A percentile compares a stretch with the other conserved stretches of the same genome.
These are phyloP conservation scores for Physocephala rufipes DNA, from an alignment of 2,888 invertebrate genomes.

Conservation along the genomic window DNA sequence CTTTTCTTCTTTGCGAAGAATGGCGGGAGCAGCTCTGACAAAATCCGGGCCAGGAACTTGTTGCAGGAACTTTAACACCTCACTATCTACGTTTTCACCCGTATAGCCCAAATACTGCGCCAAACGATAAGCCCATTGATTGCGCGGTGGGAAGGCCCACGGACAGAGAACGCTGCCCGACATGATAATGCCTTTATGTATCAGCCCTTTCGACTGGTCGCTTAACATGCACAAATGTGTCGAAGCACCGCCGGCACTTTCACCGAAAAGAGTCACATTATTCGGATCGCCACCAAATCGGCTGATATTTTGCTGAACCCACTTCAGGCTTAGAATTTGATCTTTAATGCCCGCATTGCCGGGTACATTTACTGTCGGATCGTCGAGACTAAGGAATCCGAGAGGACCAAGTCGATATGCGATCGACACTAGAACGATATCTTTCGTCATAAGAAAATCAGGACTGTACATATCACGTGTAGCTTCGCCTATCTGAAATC, in stretches of 20 bases:
- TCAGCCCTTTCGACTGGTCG: slow-evolving; percentile 63
- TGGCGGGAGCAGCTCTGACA: slow-evolving; percentile 50
- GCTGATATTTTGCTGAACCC: slow-evolving; percentile 67
- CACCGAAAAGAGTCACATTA: slow-evolving; percentile 69
- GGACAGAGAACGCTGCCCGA: slow-evolving; percentile 59
- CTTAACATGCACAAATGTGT: slow-evolving; percentile 67
- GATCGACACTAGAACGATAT: slow-evolving; percentile 66
- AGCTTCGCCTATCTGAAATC: slow-evolving; percentile 66
- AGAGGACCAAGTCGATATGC: slow-evolving; percentile 68
- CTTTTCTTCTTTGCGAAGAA: slow-evolving; percentile 59
- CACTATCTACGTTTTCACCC: slow-evolving; percentile 57
- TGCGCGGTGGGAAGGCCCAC: slow-evolving; percentile 55
- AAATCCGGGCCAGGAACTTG: slow-evolving; percentile 53
- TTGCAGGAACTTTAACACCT: slow-evolving; percentile 58
- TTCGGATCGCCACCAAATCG: slow-evolving; percentile 68
- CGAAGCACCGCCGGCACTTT: slow-evolving; percentile 68
- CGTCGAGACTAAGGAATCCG: slow-evolving; percentile 67
- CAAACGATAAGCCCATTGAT: slow-evolving; percentile 55
- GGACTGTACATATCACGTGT: slow-evolving; percentile 65
- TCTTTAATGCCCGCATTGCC: slow-evolving; percentile 70
- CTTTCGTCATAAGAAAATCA: slow-evolving; percentile 66
- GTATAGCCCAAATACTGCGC: slow-evolving; percentile 58
- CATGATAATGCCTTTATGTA: slow-evolving; percentile 62
- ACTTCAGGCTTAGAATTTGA: slow-evolving; percentile 67
- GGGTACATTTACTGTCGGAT: slow-evolving; percentile 65